Evolutionary conservation across 2,888 invertebrate species (phyloP), one percentile per base, ranked within the genome.

Genomic region (Eledona agricola): DNA sequence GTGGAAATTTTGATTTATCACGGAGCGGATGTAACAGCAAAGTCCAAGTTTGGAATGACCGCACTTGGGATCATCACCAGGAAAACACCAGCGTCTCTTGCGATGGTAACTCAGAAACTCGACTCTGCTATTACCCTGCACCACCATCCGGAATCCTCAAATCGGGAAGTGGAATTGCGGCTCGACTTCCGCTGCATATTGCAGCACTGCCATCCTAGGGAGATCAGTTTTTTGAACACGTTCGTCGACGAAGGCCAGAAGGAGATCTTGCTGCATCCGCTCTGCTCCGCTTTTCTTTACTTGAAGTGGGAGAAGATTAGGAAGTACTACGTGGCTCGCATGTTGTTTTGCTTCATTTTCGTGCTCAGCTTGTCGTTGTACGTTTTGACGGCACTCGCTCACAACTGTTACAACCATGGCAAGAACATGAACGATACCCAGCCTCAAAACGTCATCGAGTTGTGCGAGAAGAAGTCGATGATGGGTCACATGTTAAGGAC

Each of bases 241-340:
- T 90, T 93, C 60, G 90, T 93, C 1, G 90, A 91, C 62, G 92
- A 92, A 74, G 92, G 93, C 0, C 93, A 93, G 70, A 93, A 93
- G 68, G 90, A 91, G 72, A 88, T 93, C 22, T 75, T 93, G 1
- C 81, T 91, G 40, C 93, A 93, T 78, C 93, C 93, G 0, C 77
- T 93, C 2, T 93, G 93, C 72, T 90, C 93, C 4, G 91, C 93
- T 0, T 93, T 93, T 70, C 79, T 93, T 0, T 87, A 92, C 70
- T 83, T 93, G 38, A 93, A 93, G 72, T 93, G 93, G 93, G 89
- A 90, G 66, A 91, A 93, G 74, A 92, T 93, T 59, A 82, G 92
- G 15, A 91, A 91, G 76, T 93, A 91, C 70, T 93, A 93, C 69
- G 86, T 91, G 6, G 90, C 88, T 0, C 80, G 91, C 42, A 78